Evolutionary conservation across 2,888 invertebrate genomes (phyloP).

Genomic region (Miltochrista miniata): DNA sequence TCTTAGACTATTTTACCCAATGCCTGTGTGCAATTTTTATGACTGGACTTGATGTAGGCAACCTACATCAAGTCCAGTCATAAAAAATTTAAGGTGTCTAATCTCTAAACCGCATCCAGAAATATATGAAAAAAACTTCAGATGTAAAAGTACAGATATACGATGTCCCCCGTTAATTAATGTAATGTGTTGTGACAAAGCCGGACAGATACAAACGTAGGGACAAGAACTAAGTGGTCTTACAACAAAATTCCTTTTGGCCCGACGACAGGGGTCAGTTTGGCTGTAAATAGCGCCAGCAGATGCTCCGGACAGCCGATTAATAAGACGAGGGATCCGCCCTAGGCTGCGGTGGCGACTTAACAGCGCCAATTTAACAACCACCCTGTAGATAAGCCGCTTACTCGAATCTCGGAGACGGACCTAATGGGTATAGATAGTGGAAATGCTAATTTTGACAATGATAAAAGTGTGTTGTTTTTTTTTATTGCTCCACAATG

Average conservation of each 20-base stretch:
- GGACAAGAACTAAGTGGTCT: constrained; percentile 57
- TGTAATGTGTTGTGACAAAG: constrained; percentile 34
- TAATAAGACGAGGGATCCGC: constrained; percentile 75
- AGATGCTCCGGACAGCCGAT: constrained; percentile 82
- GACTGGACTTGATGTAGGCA: no score
- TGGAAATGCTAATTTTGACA: constrained; percentile 49
- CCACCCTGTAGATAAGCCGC: constrained; percentile 66
- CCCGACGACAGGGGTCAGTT: constrained; percentile 68
- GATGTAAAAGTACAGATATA: constrained; percentile 18
- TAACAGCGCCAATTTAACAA: constrained; percentile 65
- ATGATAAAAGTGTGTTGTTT: constrained; percentile 24
- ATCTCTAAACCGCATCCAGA: background rate
- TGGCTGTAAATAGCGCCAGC: constrained; percentile 64
- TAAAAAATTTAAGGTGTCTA: no score
- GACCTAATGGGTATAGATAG: constrained; percentile 46
- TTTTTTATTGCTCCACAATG: no score
- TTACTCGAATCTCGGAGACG: constrained; percentile 62
- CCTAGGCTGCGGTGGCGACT: constrained; percentile 59
- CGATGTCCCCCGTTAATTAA: constrained; percentile 30
- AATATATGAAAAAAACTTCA: background rate
- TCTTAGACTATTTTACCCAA: no score
- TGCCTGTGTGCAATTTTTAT: no score
- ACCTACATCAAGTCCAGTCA: no score
- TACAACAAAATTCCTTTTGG: constrained; percentile 53
- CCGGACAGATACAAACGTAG: constrained; percentile 49